Percentiles rank a stretch among this genome's conserved stretches.
These are phyloP conservation scores for Malurus alboscapulatus DNA, from an alignment of 2,113 vertebrate species.

Conservation along the genomic window DNA sequence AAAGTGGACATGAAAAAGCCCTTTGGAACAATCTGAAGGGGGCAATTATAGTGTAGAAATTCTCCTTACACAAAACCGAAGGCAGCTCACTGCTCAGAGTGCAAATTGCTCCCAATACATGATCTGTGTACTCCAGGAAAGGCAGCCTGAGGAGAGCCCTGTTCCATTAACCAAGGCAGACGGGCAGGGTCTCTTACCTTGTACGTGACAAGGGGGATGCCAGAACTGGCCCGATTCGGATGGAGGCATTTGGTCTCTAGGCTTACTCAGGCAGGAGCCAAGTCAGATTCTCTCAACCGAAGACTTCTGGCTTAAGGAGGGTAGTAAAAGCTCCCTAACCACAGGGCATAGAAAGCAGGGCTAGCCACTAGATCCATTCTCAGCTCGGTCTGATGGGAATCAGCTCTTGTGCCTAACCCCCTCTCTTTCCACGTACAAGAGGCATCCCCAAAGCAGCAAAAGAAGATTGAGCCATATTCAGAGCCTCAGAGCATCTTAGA, in stretches of 20 bases:
- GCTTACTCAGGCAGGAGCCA: background rate
- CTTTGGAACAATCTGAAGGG: background rate
- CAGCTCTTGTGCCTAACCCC: background rate
- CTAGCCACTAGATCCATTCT: background rate
- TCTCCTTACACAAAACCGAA: background rate
- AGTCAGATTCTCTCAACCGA: background rate
- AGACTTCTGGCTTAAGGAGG: background rate
- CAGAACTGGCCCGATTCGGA: background rate
- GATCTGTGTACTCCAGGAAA: background rate
- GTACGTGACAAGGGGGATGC: background rate
- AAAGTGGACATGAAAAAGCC: background rate
- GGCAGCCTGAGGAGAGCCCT: background rate
- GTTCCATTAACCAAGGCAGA: background rate
- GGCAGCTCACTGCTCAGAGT: background rate
- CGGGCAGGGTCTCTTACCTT: background rate
- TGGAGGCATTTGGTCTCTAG: background rate
- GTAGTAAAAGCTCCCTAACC: background rate
- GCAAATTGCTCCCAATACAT: accelerated
- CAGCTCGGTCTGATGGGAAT: accelerated
- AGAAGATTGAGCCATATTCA: background rate
- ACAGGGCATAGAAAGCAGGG: background rate
- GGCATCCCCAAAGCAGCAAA: background rate
- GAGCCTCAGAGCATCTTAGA: background rate
- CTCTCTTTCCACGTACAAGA: background rate
- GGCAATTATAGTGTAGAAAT: background rate